A percentile compares a stretch with the other conserved stretches of the same genome.
These are phyloP conservation scores for Cyprinodon brontotheroides DNA, from an alignment of 2,113 vertebrate genomes.

Conservation along the genomic window DNA sequence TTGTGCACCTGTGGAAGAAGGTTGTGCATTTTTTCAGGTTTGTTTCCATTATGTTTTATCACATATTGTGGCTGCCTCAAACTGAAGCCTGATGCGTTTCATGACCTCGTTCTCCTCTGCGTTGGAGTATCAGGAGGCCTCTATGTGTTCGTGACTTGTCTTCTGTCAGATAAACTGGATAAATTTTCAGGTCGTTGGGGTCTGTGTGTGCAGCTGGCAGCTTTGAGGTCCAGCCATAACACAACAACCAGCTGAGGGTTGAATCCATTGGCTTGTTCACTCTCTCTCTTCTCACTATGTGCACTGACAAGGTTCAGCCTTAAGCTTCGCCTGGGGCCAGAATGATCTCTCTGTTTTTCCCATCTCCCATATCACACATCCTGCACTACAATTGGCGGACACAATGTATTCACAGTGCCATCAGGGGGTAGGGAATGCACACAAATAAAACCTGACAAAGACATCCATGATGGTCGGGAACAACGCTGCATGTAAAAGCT, in stretches of 20 bases:
- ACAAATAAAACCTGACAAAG: slow-evolving; percentile 66
- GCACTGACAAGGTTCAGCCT: slow-evolving; percentile 72
- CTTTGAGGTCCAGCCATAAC: slow-evolving; percentile 59
- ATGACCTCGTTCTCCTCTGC: background rate
- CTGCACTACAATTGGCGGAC: slow-evolving; percentile 79
- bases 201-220: slow-evolving; percentile 64
- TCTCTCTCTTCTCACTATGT: slow-evolving; percentile 36
- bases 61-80: slow-evolving; percentile 47
- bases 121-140: slow-evolving; percentile 20
- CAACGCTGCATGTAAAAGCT: slow-evolving; percentile 19
- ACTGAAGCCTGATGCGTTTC: background rate
- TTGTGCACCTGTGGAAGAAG: slow-evolving; percentile 48
- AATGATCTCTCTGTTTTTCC: slow-evolving; percentile 79
- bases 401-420: slow-evolving; percentile 76
- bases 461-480: slow-evolving; percentile 48
- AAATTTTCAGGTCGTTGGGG: slow-evolving; percentile 45
- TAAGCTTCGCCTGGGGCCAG: slow-evolving; percentile 72
- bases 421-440: slow-evolving; percentile 76
- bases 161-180: slow-evolving; percentile 45
- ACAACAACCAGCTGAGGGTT: slow-evolving; percentile 44
- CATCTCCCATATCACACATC: slow-evolving; percentile 79
- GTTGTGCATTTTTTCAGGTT: slow-evolving; percentile 5
- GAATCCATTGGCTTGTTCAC: slow-evolving; percentile 34
- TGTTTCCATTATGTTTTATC: slow-evolving; percentile 38
- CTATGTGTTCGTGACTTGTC: slow-evolving; percentile 33